A percentile compares a stretch with the other conserved stretches of the same genome.
phyloP scores from a whole-genome alignment of 2,888 invertebrate species.

The Lypha dubia region DNA sequence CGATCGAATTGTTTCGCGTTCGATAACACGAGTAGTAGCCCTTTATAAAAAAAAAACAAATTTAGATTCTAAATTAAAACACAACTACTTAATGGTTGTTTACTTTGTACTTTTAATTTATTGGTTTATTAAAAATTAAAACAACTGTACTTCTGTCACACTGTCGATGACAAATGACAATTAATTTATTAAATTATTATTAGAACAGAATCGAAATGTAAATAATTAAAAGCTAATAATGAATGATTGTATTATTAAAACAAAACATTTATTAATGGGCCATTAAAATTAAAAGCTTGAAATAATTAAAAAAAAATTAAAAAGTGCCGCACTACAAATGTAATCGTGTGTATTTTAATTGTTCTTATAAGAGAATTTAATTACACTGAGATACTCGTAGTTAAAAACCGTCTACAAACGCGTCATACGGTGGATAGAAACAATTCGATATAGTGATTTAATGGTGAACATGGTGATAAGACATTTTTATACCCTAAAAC shows the following conservation, averaged over 20 bases:
- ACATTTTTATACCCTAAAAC: too few relatives aligned
- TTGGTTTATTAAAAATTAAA: constrained; percentile 4
- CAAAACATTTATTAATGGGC: constrained; percentile 46
- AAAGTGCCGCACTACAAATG: background rate
- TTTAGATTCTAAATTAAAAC: background rate
- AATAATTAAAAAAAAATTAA: constrained; percentile 26
- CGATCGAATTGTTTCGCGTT: background rate
- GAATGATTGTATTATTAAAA: constrained; percentile 45
- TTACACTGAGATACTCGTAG: background rate
- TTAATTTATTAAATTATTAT: constrained; percentile 25
- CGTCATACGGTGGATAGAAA: background rate
- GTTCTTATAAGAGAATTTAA: background rate
- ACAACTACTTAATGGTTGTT: background rate
- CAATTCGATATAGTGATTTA: background rate
- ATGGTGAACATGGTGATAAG: too few relatives aligned
- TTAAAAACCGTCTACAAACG: background rate
- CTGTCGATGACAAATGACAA: constrained; percentile 23
- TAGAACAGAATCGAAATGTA: background rate
- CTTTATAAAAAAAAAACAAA: background rate
- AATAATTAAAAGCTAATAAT: constrained; percentile 45
- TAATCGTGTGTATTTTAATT: constrained; percentile 2
- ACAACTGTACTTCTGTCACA: constrained; percentile 15
- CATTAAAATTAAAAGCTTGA: constrained; percentile 35
- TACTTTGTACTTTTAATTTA: background rate
- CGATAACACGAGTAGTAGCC: too few relatives aligned